Evolutionary conservation across 2,888 invertebrate species (phyloP), one percentile per base, ranked within the genome.

Genomic region (Melieria picta): DNA sequence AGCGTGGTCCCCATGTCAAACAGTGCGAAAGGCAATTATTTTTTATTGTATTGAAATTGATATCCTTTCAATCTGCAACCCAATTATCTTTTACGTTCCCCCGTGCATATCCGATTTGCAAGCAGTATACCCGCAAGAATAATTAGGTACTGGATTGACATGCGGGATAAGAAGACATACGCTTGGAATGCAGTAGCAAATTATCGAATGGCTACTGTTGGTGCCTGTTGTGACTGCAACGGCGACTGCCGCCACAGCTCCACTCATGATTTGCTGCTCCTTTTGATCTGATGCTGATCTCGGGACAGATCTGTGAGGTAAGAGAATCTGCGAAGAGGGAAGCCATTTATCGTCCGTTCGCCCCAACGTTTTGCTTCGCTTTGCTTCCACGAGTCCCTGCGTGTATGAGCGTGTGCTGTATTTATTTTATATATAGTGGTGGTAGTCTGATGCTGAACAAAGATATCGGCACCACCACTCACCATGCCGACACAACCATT

Each of bases 91-190:
- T 84, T 84, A 83, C 86, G 85, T 86, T 85, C 83, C 81, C 77
- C 73, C 63, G 47, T 67, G 67, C 60, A 16, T 67, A 60, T 61
- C 60, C 63, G 56, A 48, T n/a, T 65, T 50, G 58, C 42, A 68
- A 74, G 74, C 75, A 79, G 83, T 72, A 76, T 79, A 78, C 78
- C 79, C 81, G 77, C 78, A 79, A 83, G 85, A 86, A 85, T 85
- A 85, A 85, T 85, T 85, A 85, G 86, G 85, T 81, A 82, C 80
- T 84, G 86, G 85, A 85, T 85, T 85, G 85, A 85, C 85, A 85
- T 81, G 84, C 80, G 83, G 85, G 85, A 85, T 85, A 85, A 85
- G 86, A 81, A 81, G 85, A 86, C 86, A 85, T 84, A 85, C 85
- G 83, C 86, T 84, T 83, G 85, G 86, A 83, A 85, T 86, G 85